Evolutionary conservation across 1,140 invertebrate species (phyloP).

Genomic region (Teleogryllus occipitalis): DNA sequence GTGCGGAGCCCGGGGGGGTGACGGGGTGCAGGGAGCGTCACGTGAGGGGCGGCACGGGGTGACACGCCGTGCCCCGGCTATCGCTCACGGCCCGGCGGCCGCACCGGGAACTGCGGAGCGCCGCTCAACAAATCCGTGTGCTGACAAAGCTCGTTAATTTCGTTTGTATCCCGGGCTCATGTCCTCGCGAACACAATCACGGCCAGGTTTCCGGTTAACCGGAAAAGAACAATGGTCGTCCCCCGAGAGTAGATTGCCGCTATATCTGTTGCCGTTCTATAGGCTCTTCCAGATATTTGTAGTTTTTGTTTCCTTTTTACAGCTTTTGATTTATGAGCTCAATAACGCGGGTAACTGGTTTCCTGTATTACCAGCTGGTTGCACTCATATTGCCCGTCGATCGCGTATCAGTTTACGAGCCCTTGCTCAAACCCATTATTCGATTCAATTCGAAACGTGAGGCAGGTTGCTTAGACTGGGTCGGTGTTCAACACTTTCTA

Average conservation of each 20-base stretch:
- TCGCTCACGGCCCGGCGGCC: too few relatives aligned
- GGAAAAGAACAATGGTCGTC: neutral
- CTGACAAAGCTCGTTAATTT: slow-evolving; percentile 4
- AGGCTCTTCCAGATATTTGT: neutral
- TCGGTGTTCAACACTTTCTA: too few relatives aligned
- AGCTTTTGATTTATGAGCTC: neutral
- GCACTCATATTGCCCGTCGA: neutral
- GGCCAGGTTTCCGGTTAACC: neutral
- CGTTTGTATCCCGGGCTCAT: neutral
- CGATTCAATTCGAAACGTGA: too few relatives aligned
- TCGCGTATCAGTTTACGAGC: neutral
- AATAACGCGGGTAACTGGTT: neutral
- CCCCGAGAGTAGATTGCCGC: neutral
- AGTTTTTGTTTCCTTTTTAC: neutral
- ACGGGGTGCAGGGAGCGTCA: neutral
- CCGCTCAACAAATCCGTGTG: neutral
- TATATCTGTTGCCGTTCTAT: neutral
- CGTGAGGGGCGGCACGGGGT: neutral
- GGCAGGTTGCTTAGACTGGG: too few relatives aligned
- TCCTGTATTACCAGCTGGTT: neutral
- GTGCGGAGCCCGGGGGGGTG: too few relatives aligned
- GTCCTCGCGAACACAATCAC: neutral
- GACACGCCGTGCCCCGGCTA: neutral
- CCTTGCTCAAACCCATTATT: neutral
- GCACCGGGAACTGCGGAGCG: neutral